Evolutionary conservation across 2,888 invertebrate species (phyloP), one percentile per base, ranked within the genome.

Genomic region (Eupeodes latifasciatus): DNA sequence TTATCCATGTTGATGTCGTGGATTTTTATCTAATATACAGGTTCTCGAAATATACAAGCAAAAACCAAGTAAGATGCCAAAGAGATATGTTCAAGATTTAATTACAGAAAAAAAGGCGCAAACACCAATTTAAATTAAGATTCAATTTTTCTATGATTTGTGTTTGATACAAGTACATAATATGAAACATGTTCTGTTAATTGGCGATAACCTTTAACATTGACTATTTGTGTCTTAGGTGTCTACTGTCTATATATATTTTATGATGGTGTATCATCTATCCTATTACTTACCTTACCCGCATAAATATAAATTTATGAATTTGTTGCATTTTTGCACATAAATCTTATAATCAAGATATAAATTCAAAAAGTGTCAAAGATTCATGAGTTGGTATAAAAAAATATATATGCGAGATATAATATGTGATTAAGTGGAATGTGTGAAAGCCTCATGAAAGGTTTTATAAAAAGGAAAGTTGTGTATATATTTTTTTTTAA

Each of bases 141-240:
- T 40, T 40, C 40, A 40, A 40, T 40, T 40, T 40, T 40, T 27
- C 27, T 27, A 0, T 40, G 40, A 7, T 40, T 40, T 40, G 40
- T 27, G 27, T 27, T 27, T 27, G 27, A 27, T 27, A 27, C 27
- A 27, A 27, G 27, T 27, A 27, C 27, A 27, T 27, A 27, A 27
- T 27, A 27, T 27, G 27, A 27, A 27, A 27, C 55, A 71, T 71
- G 71, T 71, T 55, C 4, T 27, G 14, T 55, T 71, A 71, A 71
- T 71, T 71, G 71, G 40, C 36, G 71, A 71, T 71, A 71, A 71
- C 71, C 71, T 71, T 71, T 71, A 55, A 55, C 36, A 59, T 36
- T 27, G 27, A 2, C 27, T 27, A 27, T 27, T 27, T 12, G 12
- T 12, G 47, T 47, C 9, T 40, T 27, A 27, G 40, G 40, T 40